Evolutionary conservation across 2,113 vertebrate genomes (phyloP), one percentile per base, ranked within the genome.

Genomic region (Peromyscus maniculatus): DNA sequence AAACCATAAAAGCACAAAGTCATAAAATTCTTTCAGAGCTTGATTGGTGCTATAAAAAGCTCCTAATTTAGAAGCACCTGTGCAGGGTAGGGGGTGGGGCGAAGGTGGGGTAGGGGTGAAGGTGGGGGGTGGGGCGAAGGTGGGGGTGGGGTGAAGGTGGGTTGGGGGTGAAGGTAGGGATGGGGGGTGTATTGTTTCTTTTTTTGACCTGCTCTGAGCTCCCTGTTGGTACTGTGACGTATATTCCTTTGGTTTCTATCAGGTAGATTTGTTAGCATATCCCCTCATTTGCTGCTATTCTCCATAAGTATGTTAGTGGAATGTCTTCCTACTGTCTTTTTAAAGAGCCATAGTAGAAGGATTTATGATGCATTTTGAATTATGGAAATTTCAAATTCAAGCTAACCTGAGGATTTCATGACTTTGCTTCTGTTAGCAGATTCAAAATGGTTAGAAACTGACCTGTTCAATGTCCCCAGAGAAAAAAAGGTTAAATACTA

Each of bases 401-500:
- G 19, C 43, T 78, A 46, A 87, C 11, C 13, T 82, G 87, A 69
- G 75, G 78, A 95, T 96, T 94, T 96, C 33, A 57, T 93, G 91
- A 91, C 91, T 93, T 90, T 74, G 16, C 9, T 55, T 66, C 55
- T 9, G 55, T 84, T 12, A 49, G 10, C 24, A 86, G 86, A 91
- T 91, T 93, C 4, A 17, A 59, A 36, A 24, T 92, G 89, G 74
- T 95, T 97, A 89, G 71, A 97, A 97, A 96, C 96, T 71, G 95
- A 96, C 64, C 52, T 52, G 46, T 64, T 93, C 93, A 91, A 91
- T 93, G 46, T 64, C 82, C 19, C 87, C 92, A 36, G 92, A 74
- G 59, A 39, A 57, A 91, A 91, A 95, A 97, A 91, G 55, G 92
- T 98, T 98, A 98, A 96, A 83, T 92, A n/a, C 77, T 92, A 96